These are phyloP conservation scores for Elysia crispata DNA, from an alignment of 2,888 invertebrate species.

Conservation along the genomic window DNA sequence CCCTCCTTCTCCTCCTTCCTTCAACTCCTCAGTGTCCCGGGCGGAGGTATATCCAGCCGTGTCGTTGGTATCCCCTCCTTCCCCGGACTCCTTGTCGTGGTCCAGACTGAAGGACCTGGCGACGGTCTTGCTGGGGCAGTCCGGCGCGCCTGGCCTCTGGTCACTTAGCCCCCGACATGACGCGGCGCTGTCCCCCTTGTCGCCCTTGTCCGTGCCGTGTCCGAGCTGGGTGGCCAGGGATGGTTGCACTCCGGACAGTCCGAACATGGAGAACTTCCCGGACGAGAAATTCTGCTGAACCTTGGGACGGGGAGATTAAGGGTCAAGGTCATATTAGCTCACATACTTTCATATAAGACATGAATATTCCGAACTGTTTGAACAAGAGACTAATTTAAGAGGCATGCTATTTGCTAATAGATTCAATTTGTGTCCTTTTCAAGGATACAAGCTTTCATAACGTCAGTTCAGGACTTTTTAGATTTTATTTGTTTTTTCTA, in stretches of 20 bases:
- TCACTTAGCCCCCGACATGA: background rate
- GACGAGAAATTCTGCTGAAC: constrained; percentile 2
- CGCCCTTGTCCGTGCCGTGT: background rate
- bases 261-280: constrained; percentile 43
- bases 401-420: too few species aligned
- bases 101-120: background rate
- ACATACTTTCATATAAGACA: too few species aligned
- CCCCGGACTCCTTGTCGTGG: background rate
- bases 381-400: too few species aligned
- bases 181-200: background rate
- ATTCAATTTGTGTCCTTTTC: too few species aligned
- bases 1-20: background rate
- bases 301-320: background rate
- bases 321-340: background rate
- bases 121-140: background rate
- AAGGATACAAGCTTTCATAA: too few species aligned
- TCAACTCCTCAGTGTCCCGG: background rate
- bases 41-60: background rate
- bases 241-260: background rate
- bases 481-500: too few species aligned
- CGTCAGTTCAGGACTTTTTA: too few species aligned
- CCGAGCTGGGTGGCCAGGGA: constrained; percentile 35
- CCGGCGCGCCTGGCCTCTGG: background rate
- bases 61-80: background rate
- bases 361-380: too few species aligned